phyloP scores from a whole-genome alignment of 2,888 invertebrate species.

The Catocala fraxini region DNA sequence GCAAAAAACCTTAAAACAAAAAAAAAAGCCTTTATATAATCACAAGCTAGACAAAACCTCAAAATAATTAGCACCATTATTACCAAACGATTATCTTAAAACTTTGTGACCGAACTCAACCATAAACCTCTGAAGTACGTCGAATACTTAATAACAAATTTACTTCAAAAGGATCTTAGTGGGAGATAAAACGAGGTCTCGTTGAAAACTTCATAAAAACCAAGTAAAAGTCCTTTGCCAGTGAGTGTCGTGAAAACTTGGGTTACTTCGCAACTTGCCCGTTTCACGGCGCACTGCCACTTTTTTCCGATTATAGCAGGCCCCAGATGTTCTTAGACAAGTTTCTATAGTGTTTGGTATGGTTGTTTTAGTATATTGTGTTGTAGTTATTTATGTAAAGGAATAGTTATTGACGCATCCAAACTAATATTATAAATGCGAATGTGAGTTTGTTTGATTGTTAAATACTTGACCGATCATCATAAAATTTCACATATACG shows the following conservation, averaged over 20 bases:
- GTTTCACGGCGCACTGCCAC: slow-evolving; percentile 38
- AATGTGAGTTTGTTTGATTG: too few relatives aligned
- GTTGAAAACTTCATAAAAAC: slow-evolving; percentile 53
- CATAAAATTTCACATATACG: too few relatives aligned
- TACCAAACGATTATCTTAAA: slow-evolving; percentile 23
- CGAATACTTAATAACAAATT: slow-evolving; percentile 50
- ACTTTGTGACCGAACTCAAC: slow-evolving; percentile 22
- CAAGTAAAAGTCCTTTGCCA: slow-evolving; percentile 46
- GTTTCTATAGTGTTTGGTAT: slow-evolving; percentile 9
- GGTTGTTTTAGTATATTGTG: slow-evolving; percentile 4
- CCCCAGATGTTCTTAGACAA: slow-evolving; percentile 18
- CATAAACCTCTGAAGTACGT: slow-evolving; percentile 25
- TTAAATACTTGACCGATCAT: too few relatives aligned
- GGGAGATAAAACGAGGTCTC: slow-evolving; percentile 40
- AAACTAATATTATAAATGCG: too few relatives aligned
- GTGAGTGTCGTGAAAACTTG: slow-evolving; percentile 45
- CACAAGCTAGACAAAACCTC: slow-evolving; percentile 4
- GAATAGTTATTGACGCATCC: too few relatives aligned
- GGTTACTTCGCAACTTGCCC: slow-evolving; percentile 45
- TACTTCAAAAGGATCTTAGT: slow-evolving; percentile 45
- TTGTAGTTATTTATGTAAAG: background rate
- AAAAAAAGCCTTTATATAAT: background rate
- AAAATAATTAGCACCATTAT: slow-evolving; percentile 18
- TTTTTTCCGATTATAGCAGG: slow-evolving; percentile 49
- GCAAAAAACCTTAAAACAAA: background rate